phyloP scores from a whole-genome alignment of 30 jellyfish, hydroid and myxozoan genomes.

The Hydractinia echinata region DNA sequence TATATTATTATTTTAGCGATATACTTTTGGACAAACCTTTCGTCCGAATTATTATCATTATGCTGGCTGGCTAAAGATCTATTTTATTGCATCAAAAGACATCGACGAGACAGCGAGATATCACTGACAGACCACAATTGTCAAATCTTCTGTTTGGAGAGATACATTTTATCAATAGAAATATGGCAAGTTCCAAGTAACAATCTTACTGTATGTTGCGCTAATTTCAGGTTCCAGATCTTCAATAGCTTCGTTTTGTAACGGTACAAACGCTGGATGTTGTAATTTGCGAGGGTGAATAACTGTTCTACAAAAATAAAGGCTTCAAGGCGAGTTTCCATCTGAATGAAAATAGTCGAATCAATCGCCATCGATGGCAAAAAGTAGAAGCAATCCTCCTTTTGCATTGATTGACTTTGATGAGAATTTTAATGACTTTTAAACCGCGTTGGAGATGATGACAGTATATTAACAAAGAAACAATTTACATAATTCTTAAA shows the following conservation, averaged over 20 bases:
- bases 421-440: not conserved
- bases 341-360: not conserved
- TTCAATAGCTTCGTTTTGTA: slow-evolving; percentile 6
- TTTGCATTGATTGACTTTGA: not conserved
- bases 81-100: too few species aligned
- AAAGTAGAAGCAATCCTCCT: not conserved
- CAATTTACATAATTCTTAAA: not conserved
- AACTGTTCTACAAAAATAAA: not conserved
- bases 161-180: not conserved
- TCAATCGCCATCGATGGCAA: not conserved
- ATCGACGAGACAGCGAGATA: too few species aligned
- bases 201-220: not conserved
- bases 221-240: slow-evolving; percentile 19
- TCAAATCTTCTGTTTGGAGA: not conserved
- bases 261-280: not conserved
- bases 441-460: not conserved
- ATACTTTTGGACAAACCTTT: too few species aligned
- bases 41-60: too few species aligned
- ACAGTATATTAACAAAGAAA: not conserved
- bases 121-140: not conserved
- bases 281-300: slow-evolving; percentile 10
- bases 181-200: not conserved
- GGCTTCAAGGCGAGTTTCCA: not conserved
- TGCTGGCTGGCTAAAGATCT: too few species aligned
- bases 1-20: too few species aligned